phyloP scores from a whole-genome alignment of 2,888 invertebrate genomes.

The Oscheius myriophilus region DNA sequence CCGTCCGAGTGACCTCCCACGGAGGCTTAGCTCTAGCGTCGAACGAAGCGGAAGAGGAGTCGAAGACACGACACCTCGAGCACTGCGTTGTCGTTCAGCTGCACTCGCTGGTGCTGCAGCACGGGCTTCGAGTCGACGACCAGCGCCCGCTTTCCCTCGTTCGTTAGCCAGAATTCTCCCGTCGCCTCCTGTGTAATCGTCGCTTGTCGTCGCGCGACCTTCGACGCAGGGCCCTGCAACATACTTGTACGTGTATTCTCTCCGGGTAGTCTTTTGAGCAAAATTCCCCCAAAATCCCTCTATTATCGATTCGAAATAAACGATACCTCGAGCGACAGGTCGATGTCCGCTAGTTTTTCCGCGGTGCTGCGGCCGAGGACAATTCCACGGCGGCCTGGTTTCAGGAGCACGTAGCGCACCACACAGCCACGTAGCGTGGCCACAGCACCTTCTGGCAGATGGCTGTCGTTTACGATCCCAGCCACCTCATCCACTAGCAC shows the following conservation, averaged over 20 bases:
- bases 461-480: slow-evolving; percentile 31
- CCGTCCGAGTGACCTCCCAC: slow-evolving; percentile 27
- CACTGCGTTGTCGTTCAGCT: slow-evolving; percentile 90
- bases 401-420: slow-evolving; percentile 48
- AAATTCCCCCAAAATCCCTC: not conserved
- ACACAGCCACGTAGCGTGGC: slow-evolving; percentile 56
- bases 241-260: not conserved
- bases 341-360: slow-evolving; percentile 55
- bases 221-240: slow-evolving; percentile 31
- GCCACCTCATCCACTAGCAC: slow-evolving; percentile 43
- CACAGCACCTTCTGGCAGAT: slow-evolving; percentile 40
- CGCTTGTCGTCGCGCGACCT: slow-evolving; percentile 51
- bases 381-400: slow-evolving; percentile 33
- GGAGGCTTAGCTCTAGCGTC: not conserved
- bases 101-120: slow-evolving; percentile 86
- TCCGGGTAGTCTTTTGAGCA: not conserved
- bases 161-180: slow-evolving; percentile 28
- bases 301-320: not conserved
- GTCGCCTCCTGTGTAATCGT: slow-evolving; percentile 29
- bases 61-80: slow-evolving; percentile 77
- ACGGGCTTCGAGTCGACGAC: slow-evolving; percentile 93
- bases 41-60: slow-evolving; percentile 43
- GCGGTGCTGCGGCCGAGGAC: slow-evolving; percentile 78
- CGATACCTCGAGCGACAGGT: slow-evolving; percentile 56
- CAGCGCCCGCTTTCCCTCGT: slow-evolving; percentile 40